Evolutionary conservation across 2,113 vertebrate genomes (phyloP), one percentile per base, ranked within the genome.

Genomic region (Poeciliopsis occidentalis): DNA sequence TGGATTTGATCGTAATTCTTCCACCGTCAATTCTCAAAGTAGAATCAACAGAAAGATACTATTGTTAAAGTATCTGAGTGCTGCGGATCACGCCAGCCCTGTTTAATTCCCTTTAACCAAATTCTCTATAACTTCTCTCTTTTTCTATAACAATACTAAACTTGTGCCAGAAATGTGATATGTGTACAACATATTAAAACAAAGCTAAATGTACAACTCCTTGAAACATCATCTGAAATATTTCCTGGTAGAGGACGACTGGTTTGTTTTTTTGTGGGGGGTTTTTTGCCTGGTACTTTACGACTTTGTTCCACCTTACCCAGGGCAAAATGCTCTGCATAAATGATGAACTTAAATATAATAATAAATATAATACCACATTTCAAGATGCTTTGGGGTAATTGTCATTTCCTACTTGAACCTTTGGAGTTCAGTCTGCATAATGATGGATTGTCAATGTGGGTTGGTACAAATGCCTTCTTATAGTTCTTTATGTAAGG

Each of bases 371-470:
- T 29, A 2, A 29, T 26, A n/a, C 2, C 8, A n/a, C 63, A 74
- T 37, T 72, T 26, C 15, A 4, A 60, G 67, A 71, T 68, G 29
- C 60, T 79, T 69, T 67, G 39, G 70, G 61, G 32, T 84, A 41
- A 78, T 61, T 64, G 47, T 60, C 61, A 29, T 76, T 66, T 41
- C 79, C 78, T 70, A 64, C n/a, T 13, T 75, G 79, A 83, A 72
- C 39, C 69, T 81, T 78, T 74, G 32, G 69, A 72, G 34, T 83
- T 83, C 17, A 60, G 80, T 68, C 24, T 34, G 57, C 68, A 30
- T 69, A 54, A 82, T 89, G 89, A 93, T 88, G 84, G 78, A 91
- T 93, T 79, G 82, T 76, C 70, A 67, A 27, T 75, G 70, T 66
- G 37, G 44, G 67, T 17, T 44, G 83, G 62, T 31, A 62, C 70